Evolutionary conservation across 2,888 invertebrate species (phyloP).

Genomic region (Macrophya annulata): DNA sequence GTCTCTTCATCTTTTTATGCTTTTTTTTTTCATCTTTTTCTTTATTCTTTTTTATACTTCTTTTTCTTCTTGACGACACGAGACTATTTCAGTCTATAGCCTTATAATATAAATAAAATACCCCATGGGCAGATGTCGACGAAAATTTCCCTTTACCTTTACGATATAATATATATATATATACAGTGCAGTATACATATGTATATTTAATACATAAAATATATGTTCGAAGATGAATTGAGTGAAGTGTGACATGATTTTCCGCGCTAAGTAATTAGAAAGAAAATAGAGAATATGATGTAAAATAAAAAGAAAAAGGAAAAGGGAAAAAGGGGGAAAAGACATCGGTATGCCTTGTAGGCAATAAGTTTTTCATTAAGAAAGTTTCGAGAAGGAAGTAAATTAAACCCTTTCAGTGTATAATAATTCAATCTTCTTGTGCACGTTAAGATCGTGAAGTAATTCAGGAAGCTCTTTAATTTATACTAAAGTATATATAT

Average conservation of each 20-base stretch:
- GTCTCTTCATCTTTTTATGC: no score
- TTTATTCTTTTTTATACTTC: not conserved
- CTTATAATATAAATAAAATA: constrained; percentile 59
- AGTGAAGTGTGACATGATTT: not conserved
- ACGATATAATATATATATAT: no score
- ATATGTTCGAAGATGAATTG: not conserved
- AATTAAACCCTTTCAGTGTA: not conserved
- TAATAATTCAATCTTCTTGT: not conserved
- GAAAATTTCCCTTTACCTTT: not conserved
- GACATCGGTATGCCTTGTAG: not conserved
- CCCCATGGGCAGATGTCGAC: constrained; percentile 63
- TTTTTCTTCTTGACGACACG: constrained; percentile 37
- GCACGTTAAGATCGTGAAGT: not conserved
- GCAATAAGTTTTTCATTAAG: not conserved
- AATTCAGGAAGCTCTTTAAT: not conserved
- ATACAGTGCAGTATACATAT: no score
- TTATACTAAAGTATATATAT: not conserved
- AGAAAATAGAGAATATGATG: not conserved
- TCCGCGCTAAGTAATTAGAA: not conserved
- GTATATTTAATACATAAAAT: not conserved
- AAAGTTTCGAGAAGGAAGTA: not conserved
- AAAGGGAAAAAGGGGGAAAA: not conserved
- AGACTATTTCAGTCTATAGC: constrained; percentile 65
- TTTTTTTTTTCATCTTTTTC: not conserved
- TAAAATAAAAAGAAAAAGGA: no score